Conservation (phyloP, 2,797 vertebrate genomes). For the Esox masquinongy region DNA sequence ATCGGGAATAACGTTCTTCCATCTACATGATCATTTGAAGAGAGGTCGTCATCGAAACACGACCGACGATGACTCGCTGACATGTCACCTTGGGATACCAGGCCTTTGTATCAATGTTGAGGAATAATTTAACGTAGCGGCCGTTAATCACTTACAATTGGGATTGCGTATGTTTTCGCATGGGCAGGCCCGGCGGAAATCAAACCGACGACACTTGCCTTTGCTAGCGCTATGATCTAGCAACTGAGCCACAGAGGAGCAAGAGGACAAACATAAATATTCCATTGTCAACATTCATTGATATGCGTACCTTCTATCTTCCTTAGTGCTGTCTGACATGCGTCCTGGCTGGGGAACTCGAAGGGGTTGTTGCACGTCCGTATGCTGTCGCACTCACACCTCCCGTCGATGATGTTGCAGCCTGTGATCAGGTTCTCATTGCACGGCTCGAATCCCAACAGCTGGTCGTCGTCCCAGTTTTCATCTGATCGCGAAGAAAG, state of each 20-base stretch:
- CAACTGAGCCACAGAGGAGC: neutral
- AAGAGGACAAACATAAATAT: neutral
- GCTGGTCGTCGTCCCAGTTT: constrained; percentile 89
- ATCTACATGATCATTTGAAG: neutral
- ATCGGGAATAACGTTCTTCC: neutral
- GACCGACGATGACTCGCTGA: neutral
- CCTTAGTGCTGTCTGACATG: constrained; percentile 79
- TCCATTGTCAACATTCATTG: neutral
- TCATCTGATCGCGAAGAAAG: constrained; percentile 73
- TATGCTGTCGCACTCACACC: constrained; percentile 86
- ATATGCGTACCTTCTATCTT: constrained; percentile 84
- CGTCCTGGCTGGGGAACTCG: constrained; percentile 84
- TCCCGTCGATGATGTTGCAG: constrained; percentile 91
- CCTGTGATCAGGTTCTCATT: constrained; percentile 90
- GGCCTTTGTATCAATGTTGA: neutral
- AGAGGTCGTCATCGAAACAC: neutral
- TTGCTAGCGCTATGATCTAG: neutral
- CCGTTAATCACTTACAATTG: neutral
- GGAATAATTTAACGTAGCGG: neutral
- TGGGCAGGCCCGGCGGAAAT: neutral
- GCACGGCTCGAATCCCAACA: constrained; percentile 89
- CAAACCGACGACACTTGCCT: neutral
- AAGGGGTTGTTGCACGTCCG: constrained; percentile 89
- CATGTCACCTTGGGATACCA: neutral
- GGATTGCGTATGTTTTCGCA: neutral